Evolutionary conservation across 1,140 invertebrate genomes (phyloP).

Genomic region (Hycleus cichorii): DNA sequence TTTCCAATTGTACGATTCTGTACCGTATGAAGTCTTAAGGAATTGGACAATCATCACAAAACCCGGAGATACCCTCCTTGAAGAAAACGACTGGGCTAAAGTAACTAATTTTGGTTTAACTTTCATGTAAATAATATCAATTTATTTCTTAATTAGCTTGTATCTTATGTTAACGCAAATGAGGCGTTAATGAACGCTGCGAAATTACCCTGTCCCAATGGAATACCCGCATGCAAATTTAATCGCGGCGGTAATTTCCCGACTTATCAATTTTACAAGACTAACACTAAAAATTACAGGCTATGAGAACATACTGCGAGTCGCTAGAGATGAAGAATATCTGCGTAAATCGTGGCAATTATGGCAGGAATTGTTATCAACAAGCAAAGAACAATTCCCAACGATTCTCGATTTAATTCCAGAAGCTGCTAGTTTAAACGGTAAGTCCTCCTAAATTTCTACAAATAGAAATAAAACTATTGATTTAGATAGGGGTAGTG

Average conservation of each 20-base stretch:
- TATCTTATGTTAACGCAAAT: constrained; percentile 30
- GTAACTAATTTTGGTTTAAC: background rate
- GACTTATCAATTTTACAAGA: background rate
- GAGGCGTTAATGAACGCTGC: constrained; percentile 38
- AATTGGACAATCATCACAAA: constrained; percentile 45
- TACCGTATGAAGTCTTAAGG: constrained; percentile 38
- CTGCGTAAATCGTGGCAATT: constrained; percentile 39
- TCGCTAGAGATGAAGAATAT: constrained; percentile 17
- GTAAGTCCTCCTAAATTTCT: constrained; percentile 37
- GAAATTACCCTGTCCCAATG: constrained; percentile 31
- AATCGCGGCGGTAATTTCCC: no score
- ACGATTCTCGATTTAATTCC: constrained; percentile 46
- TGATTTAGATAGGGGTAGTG: constrained; percentile 37
- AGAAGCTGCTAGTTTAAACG: constrained; percentile 49
- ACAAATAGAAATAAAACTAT: constrained; percentile 8
- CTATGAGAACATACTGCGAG: constrained; percentile 18
- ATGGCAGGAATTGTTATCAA: constrained; percentile 41
- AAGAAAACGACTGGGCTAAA: constrained; percentile 44
- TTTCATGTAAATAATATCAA: background rate
- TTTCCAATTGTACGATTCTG: constrained; percentile 19
- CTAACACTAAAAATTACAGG: background rate
- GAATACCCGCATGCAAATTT: no score
- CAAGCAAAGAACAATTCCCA: constrained; percentile 42
- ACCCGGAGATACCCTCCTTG: constrained; percentile 48
- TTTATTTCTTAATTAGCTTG: background rate